phyloP scores from a whole-genome alignment of 2,797 vertebrate species.

The Girardinus metallicus region DNA sequence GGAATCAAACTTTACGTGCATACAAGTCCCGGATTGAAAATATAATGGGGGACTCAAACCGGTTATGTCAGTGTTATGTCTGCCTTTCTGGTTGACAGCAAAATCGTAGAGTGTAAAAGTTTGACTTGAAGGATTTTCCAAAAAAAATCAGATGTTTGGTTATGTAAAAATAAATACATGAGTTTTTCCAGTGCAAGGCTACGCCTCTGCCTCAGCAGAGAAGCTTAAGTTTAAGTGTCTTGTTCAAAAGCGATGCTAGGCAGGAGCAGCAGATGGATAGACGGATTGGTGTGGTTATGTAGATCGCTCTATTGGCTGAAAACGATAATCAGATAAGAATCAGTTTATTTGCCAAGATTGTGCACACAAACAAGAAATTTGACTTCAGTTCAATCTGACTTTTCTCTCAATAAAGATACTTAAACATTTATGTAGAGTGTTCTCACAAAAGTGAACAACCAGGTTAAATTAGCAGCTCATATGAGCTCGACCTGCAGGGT shows the following conservation, averaged over 20 bases:
- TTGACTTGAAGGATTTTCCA: neutral
- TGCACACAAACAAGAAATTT: neutral
- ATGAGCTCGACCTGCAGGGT: neutral
- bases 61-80: neutral
- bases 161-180: neutral
- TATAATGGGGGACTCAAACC: conserved; percentile 30
- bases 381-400: neutral
- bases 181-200: neutral
- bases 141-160: neutral
- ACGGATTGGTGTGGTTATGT: neutral
- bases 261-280: neutral
- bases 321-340: neutral
- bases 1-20: conserved; percentile 17
- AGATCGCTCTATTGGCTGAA: neutral
- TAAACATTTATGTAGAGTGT: neutral
- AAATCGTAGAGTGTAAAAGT: neutral
- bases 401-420: neutral
- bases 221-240: neutral
- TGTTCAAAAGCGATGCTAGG: neutral
- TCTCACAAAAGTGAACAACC: neutral
- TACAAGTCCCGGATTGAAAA: conserved; percentile 9
- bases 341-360: neutral
- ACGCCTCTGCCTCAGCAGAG: neutral
- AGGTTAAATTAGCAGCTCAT: neutral
- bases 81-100: neutral